phyloP scores from a whole-genome alignment of 2,113 vertebrate species.

The Piprites chloris region DNA sequence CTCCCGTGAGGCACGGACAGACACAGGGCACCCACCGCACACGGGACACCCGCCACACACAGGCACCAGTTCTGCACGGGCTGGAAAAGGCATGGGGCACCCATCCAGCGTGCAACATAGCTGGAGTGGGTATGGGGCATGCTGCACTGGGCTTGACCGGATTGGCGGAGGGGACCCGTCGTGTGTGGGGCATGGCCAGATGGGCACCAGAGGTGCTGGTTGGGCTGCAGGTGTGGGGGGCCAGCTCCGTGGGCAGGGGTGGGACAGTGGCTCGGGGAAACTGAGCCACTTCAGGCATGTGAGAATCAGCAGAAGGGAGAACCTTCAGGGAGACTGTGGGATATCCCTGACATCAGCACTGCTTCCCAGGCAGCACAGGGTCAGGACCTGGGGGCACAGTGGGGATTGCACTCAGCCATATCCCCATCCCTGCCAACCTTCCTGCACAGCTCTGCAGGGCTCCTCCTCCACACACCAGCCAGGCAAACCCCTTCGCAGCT shows the following conservation, averaged over 20 bases:
- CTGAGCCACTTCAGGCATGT: fast-evolving
- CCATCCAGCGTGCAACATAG: fast-evolving
- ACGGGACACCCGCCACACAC: background rate
- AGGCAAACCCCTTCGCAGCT: background rate
- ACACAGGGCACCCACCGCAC: background rate
- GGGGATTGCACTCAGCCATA: fast-evolving
- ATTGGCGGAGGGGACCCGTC: background rate
- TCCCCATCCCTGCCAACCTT: background rate
- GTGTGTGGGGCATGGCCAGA: fast-evolving
- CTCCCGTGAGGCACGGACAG: fast-evolving
- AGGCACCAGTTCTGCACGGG: background rate
- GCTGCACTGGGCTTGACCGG: fast-evolving
- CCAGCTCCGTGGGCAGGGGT: fast-evolving
- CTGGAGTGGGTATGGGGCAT: background rate
- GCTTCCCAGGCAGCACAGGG: background rate
- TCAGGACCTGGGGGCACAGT: background rate
- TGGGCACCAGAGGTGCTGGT: background rate
- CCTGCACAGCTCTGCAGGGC: background rate
- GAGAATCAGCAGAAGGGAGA: background rate
- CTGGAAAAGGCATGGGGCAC: background rate
- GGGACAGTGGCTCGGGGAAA: background rate
- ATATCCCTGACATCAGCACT: background rate
- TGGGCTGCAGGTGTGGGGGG: background rate
- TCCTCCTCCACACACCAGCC: background rate
- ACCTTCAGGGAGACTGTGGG: fast-evolving